Conservation (phyloP, 2,113 vertebrate genomes). For the Taurulus bubalis region DNA sequence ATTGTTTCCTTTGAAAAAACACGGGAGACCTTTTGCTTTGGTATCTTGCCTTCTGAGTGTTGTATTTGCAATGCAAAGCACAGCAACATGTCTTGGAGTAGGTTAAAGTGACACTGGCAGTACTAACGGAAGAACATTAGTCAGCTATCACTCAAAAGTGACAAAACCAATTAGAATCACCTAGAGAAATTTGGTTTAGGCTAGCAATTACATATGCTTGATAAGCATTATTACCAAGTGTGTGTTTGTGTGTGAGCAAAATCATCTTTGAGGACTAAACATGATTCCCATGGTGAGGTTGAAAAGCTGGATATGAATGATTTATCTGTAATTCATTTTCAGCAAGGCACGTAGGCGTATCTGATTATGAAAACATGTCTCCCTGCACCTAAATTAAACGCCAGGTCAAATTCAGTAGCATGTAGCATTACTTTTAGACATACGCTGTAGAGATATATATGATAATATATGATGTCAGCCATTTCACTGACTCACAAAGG, state of each 20-base stretch:
- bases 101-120: slow-evolving; percentile 73
- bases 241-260: slow-evolving; percentile 35
- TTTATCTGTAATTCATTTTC: slow-evolving; percentile 53
- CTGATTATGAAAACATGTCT: slow-evolving; percentile 22
- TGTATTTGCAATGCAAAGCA: slow-evolving; percentile 65
- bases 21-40: slow-evolving; percentile 68
- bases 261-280: slow-evolving; percentile 54
- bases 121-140: slow-evolving; percentile 65
- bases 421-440: background rate
- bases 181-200: slow-evolving; percentile 61
- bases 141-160: slow-evolving; percentile 76
- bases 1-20: slow-evolving; percentile 78
- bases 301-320: slow-evolving; percentile 46
- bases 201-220: slow-evolving; percentile 75
- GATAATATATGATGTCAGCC: background rate
- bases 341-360: slow-evolving; percentile 43
- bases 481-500: background rate
- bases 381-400: slow-evolving; percentile 8
- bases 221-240: slow-evolving; percentile 68
- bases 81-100: slow-evolving; percentile 53
- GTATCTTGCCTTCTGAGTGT: slow-evolving; percentile 59
- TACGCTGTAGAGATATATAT: background rate
- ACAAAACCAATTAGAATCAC: slow-evolving; percentile 74
- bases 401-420: background rate
- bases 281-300: slow-evolving; percentile 50